Percentiles rank a stretch among this genome's conserved stretches.
Conservation (phyloP, 1,140 invertebrate species). For the Nautilus pompilius region DNA sequence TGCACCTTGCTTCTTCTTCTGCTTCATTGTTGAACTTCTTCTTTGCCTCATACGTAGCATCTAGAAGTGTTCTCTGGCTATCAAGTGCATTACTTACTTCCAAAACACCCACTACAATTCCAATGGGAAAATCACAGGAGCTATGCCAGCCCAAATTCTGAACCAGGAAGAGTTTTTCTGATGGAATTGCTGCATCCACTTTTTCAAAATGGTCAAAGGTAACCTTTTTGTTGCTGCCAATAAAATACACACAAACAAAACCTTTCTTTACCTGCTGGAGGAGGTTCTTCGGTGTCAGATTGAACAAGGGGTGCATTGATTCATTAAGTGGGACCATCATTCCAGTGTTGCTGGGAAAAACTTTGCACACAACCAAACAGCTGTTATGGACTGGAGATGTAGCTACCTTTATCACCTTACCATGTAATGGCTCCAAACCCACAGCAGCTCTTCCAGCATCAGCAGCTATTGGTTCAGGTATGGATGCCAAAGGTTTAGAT, state of each 20-base stretch:
- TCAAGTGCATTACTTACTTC: slow-evolving; percentile 24
- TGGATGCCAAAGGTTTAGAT: too few species aligned
- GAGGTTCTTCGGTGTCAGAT: slow-evolving; percentile 20
- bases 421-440: too few species aligned
- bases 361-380: slow-evolving; percentile 45
- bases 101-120: slow-evolving; percentile 41
- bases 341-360: slow-evolving; percentile 31
- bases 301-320: slow-evolving; percentile 35
- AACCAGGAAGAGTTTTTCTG: slow-evolving; percentile 43
- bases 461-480: too few species aligned
- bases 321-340: slow-evolving; percentile 45
- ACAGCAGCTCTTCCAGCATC: too few species aligned
- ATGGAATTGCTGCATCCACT: slow-evolving; percentile 19
- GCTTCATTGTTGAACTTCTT: slow-evolving; percentile 18
- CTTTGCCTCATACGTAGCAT: slow-evolving; percentile 33
- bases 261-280: slow-evolving; percentile 22
- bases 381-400: too few species aligned
- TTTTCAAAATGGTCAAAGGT: slow-evolving; percentile 32
- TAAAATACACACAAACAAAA: slow-evolving; percentile 35
- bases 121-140: slow-evolving; percentile 30
- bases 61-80: slow-evolving; percentile 27
- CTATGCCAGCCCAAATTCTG: slow-evolving; percentile 41
- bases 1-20: slow-evolving; percentile 12
- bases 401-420: too few species aligned
- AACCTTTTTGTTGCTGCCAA: slow-evolving; percentile 26